phyloP scores from a whole-genome alignment of 2,888 invertebrate genomes.

The Argyra leucocephala region DNA sequence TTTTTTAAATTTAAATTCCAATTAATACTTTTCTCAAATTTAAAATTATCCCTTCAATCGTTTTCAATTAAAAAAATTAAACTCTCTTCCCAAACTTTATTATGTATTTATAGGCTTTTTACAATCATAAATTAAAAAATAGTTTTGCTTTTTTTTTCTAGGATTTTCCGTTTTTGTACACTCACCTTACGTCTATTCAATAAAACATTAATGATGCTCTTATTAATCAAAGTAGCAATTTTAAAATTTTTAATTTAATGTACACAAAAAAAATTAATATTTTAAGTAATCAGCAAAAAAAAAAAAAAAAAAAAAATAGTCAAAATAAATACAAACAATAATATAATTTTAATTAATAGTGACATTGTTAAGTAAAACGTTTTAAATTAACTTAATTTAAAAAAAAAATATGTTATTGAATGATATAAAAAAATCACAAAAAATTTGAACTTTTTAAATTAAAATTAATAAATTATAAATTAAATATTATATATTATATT shows the following conservation, averaged over 20 bases:
- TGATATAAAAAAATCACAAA: neutral
- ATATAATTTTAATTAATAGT: neutral
- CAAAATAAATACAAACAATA: neutral
- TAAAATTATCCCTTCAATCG: neutral
- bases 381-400: neutral
- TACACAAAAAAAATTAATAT: too few relatives aligned
- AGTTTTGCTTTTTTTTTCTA: neutral
- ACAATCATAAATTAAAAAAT: neutral
- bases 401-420: neutral
- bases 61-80: too few relatives aligned
- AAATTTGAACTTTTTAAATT: neutral
- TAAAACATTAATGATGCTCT: neutral
- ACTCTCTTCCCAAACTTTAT: too few relatives aligned
- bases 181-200: neutral
- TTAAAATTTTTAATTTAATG: neutral
- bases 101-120: too few relatives aligned
- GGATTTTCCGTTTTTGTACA: neutral
- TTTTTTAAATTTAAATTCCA: neutral
- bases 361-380: neutral
- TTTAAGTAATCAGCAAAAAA: neutral
- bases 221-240: neutral
- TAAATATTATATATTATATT: neutral
- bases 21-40: neutral
- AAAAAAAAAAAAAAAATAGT: neutral
- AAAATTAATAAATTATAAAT: neutral